Conservation (phyloP, 2,797 vertebrate species). For the Sebastes minor region DNA sequence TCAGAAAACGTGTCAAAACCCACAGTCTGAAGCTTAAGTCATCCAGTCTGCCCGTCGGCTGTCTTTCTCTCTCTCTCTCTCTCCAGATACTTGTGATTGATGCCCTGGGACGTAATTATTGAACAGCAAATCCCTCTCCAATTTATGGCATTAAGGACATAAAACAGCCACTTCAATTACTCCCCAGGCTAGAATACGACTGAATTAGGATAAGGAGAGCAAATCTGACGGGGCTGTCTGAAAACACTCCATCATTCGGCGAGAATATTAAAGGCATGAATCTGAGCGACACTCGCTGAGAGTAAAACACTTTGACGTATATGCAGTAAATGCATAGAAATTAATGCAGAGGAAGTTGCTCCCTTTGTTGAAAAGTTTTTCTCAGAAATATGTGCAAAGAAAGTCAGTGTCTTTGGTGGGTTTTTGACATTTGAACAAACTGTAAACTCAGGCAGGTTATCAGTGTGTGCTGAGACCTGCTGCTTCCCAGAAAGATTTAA, state of each 20-base stretch:
- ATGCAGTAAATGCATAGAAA: conserved; percentile 6
- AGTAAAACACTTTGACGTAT: conserved; percentile 2
- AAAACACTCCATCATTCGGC: conserved; percentile 33
- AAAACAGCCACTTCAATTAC: conserved; percentile 56
- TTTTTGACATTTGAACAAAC: conserved; percentile 49
- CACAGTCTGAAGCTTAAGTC: conserved; percentile 22
- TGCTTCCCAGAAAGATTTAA: conserved; percentile 11
- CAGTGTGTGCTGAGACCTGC: conserved; percentile 2
- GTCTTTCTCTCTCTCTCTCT: not conserved
- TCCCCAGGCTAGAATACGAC: conserved; percentile 31
- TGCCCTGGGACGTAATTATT: conserved; percentile 53
- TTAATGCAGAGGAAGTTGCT: not conserved
- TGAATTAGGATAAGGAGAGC: conserved; percentile 42
- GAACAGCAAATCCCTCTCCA: conserved; percentile 57
- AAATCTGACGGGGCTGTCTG: conserved; percentile 30
- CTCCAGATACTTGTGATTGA: conserved; percentile 45
- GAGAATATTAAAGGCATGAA: conserved; percentile 45
- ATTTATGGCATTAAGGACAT: conserved; percentile 59
- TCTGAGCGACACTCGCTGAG: not conserved
- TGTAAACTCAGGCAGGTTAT: conserved; percentile 27
- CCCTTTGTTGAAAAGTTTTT: conserved; percentile 16
- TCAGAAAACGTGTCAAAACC: conserved; percentile 30
- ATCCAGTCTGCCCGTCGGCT: not conserved
- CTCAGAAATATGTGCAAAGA: not conserved
- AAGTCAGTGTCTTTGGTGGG: not conserved